Evolutionary conservation across 1,140 invertebrate species (phyloP), one percentile per base, ranked within the genome.

Genomic region (Drosophila pallidifrons): DNA sequence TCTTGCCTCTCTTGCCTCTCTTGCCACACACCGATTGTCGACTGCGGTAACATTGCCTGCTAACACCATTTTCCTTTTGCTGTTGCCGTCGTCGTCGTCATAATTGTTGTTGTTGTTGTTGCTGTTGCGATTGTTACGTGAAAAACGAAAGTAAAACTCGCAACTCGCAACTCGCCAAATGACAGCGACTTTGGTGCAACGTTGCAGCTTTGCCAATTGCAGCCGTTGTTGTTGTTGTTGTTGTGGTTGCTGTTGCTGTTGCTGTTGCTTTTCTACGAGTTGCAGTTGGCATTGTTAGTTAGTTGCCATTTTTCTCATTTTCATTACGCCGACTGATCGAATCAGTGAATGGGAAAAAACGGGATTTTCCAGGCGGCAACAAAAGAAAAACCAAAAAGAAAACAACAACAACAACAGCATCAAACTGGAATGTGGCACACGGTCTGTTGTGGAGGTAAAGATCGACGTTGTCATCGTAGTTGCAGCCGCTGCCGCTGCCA

Each of bases 11-110:
- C 5, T 16, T 15, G 11, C 30, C 30, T 25, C 20, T 25, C 20
- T 25, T 25, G 20, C 20, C 20, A 25, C 20, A 25, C 20, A 25
- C 7, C 28, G 28, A 38, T 69, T 32, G 35, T 45, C 57, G 45
- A 75, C 63, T 77, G 75, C 77, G 83, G 73, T 71, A 88, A 88
- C 83, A 83, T 88, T 89, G 83, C 83, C 83, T 88, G 83, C 85
- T 88, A 88, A 88, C 83, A 88, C 83, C 85, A 88, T 88, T 88
- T 88, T 88, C 83, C 83, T 89, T 88, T 88, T 89, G 77, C 74
- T 60, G 57, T 15, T 45, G 47, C 30, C 38, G 58, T 67, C 45
- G 63, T 54, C 41, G 35, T 8, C 8, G 35, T 57, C 32, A 20
- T 45, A 58, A 46, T 13, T 60, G 69, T 8, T 64, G 52, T 25